Evolutionary conservation across 2,113 vertebrate species (phyloP).

Genomic region (Procavia capensis): DNA sequence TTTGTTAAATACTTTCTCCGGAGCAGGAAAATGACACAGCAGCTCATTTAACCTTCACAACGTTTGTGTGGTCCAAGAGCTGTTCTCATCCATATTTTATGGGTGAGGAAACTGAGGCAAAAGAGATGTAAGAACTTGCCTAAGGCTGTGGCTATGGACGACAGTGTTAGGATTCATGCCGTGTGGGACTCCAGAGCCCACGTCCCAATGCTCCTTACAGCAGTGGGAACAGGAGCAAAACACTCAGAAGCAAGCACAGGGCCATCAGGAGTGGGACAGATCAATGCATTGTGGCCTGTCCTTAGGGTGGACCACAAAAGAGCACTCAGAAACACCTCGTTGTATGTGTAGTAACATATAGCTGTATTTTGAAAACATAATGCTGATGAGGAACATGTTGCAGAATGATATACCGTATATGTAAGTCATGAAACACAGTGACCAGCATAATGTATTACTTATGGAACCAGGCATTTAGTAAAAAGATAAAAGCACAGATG

Average conservation of each 20-base stretch:
- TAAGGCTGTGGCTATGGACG: fast-evolving
- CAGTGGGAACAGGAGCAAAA: not conserved
- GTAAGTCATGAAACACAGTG: not conserved
- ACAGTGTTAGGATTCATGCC: not conserved
- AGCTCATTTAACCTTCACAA: not conserved
- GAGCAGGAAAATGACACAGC: fast-evolving
- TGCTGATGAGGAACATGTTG: not conserved
- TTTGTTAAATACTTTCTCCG: not conserved
- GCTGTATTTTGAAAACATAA: not conserved
- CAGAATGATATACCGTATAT: not conserved
- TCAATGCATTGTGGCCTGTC: fast-evolving
- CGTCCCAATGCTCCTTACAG: fast-evolving
- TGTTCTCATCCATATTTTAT: not conserved
- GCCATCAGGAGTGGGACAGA: not conserved
- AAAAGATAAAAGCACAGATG: not conserved
- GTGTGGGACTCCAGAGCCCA: not conserved
- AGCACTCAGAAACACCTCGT: not conserved
- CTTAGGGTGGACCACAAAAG: not conserved
- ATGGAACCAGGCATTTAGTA: not conserved
- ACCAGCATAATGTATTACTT: not conserved
- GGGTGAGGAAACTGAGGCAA: not conserved
- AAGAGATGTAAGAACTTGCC: not conserved
- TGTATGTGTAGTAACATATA: not conserved
- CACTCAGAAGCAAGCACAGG: not conserved
- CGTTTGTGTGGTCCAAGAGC: fast-evolving